Conservation (phyloP, 2,113 vertebrate species). For the Pteruthius melanotis region DNA sequence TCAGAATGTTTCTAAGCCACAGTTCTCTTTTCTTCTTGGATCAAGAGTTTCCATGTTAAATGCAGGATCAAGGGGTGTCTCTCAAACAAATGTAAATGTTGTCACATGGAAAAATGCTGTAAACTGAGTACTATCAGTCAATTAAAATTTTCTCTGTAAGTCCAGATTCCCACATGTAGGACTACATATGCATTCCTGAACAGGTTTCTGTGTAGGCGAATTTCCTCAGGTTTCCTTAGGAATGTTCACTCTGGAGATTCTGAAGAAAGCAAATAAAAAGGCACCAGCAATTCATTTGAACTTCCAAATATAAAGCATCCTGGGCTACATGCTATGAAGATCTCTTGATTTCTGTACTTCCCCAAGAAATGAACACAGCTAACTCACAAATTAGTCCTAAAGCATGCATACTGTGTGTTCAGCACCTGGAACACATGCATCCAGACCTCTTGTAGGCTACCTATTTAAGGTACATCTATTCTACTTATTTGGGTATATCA, state of each 20-base stretch:
- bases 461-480: not conserved
- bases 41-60: not conserved
- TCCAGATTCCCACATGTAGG: not conserved
- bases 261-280: not conserved
- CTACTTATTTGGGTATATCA: not conserved
- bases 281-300: not conserved
- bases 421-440: not conserved
- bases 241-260: not conserved
- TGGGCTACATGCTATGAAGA: not conserved
- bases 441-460: not conserved
- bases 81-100: not conserved
- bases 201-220: rapidly evolving
- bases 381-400: not conserved
- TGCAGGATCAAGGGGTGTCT: not conserved
- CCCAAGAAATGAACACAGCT: not conserved
- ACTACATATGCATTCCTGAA: not conserved
- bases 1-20: not conserved
- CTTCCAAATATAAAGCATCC: not conserved
- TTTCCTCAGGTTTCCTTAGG: not conserved
- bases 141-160: not conserved
- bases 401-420: not conserved
- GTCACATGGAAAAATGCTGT: not conserved
- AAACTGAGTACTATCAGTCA: not conserved
- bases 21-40: not conserved
- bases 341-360: not conserved